phyloP scores from a whole-genome alignment of 92 coral and sea anemone genomes.

The Montipora capitata region DNA sequence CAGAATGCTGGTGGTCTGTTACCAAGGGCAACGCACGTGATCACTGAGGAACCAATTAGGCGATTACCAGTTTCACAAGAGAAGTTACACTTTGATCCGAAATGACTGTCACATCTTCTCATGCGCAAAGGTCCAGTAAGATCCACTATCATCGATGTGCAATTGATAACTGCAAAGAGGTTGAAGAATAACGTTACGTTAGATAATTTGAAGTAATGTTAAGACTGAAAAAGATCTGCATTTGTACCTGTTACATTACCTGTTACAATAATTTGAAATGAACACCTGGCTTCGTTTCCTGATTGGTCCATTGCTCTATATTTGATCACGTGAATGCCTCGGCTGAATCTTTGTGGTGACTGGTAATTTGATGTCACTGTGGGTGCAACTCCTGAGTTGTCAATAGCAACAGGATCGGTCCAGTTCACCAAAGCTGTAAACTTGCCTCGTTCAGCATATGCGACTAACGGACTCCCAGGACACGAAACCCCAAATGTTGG shows the following conservation, averaged over 20 bases:
- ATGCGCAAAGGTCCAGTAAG: conserved; percentile 17
- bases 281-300: conserved; percentile 55
- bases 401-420: conserved; percentile 62
- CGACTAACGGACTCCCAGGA: conserved; percentile 1
- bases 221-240: neutral
- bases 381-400: conserved; percentile 69
- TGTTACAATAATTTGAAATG: conserved; percentile 48
- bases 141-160: neutral
- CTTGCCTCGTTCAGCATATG: conserved; percentile 35
- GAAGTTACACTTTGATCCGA: neutral
- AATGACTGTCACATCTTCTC: neutral
- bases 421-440: conserved; percentile 59
- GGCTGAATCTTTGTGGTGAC: conserved; percentile 26
- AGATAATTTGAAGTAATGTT: too few relatives aligned
- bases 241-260: conserved; percentile 66
- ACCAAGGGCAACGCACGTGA: conserved; percentile 3
- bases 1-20: neutral
- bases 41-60: neutral
- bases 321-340: conserved; percentile 45
- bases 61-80: neutral
- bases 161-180: too few relatives aligned
- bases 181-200: too few relatives aligned
- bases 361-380: conserved; percentile 11
- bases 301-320: conserved; percentile 66
- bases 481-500: conserved; percentile 62